These are phyloP conservation scores for Torymus texanus DNA, from an alignment of 2,888 invertebrate species.

Conservation along the genomic window DNA sequence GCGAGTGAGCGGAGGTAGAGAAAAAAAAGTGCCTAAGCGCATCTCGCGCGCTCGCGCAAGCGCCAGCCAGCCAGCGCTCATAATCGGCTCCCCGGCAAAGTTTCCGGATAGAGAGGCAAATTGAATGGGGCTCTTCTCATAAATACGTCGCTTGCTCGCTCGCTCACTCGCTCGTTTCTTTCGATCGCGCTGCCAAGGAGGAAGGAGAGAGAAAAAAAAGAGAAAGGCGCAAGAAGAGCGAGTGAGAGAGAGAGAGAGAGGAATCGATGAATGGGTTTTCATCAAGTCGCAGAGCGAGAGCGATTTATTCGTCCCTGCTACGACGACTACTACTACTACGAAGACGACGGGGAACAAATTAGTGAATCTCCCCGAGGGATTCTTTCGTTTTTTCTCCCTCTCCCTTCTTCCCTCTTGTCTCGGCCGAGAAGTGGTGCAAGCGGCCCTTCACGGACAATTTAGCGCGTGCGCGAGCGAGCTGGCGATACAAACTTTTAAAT, in stretches of 20 bases:
- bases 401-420: slow-evolving; percentile 10
- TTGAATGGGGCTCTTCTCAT: slow-evolving; percentile 35
- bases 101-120: slow-evolving; percentile 36
- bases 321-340: too few relatives aligned
- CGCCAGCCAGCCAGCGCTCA: not conserved
- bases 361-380: slow-evolving; percentile 51
- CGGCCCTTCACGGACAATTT: slow-evolving; percentile 68
- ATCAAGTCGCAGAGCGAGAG: slow-evolving; percentile 59
- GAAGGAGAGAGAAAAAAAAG: slow-evolving; percentile 7
- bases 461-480: slow-evolving; percentile 59
- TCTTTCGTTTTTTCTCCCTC: slow-evolving; percentile 7
- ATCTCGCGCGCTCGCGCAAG: too few relatives aligned
- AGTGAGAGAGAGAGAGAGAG: slow-evolving; percentile 30
- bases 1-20: too few relatives aligned
- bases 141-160: slow-evolving; percentile 10
- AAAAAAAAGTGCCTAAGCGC: too few relatives aligned
- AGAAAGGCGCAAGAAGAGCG: too few relatives aligned
- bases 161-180: slow-evolving; percentile 8
- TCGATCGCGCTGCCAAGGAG: not conserved
- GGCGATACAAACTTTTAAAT: slow-evolving; percentile 73
- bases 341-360: slow-evolving; percentile 53
- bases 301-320: slow-evolving; percentile 63
- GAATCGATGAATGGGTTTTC: slow-evolving; percentile 69
- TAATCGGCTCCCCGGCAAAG: slow-evolving; percentile 39
- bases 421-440: slow-evolving; percentile 53